Evolutionary conservation across 37 sponge, comb jelly and placozoan species (phyloP).

Genomic region (Hormiphora californensis): DNA sequence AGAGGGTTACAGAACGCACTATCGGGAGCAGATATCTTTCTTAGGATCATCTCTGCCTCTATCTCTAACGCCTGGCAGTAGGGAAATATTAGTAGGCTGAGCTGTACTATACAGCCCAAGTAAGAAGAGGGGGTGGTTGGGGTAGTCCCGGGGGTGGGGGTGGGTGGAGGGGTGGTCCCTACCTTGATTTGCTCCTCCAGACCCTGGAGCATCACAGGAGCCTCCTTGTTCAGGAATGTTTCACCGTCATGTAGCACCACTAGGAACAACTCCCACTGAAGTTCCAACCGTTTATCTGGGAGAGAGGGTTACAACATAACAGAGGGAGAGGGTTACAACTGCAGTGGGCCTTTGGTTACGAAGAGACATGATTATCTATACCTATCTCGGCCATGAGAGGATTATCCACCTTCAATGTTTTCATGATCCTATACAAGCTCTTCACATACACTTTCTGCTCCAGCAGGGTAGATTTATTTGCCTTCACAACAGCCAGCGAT

Average conservation of each 20-base stretch:
- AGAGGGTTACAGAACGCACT: slow-evolving; percentile 1
- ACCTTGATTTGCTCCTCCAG: slow-evolving; percentile 51
- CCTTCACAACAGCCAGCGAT: slow-evolving; percentile 18
- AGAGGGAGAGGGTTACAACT: background rate
- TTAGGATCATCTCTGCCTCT: slow-evolving; percentile 32
- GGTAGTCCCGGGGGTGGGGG: background rate
- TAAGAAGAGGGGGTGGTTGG: background rate
- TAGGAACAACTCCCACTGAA: slow-evolving; percentile 50
- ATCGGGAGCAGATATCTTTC: slow-evolving; percentile 19
- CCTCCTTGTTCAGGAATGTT: slow-evolving; percentile 48
- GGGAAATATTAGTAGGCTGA: no score
- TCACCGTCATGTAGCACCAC: slow-evolving; percentile 49
- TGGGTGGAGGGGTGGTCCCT: background rate
- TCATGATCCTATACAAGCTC: background rate
- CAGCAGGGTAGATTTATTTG: background rate
- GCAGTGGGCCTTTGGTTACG: background rate
- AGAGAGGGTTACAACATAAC: background rate
- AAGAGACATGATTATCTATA: background rate
- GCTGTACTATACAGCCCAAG: no score
- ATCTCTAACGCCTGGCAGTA: slow-evolving; percentile 43
- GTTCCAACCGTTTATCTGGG: slow-evolving; percentile 32
- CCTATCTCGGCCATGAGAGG: slow-evolving; percentile 53
- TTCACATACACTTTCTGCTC: slow-evolving; percentile 33
- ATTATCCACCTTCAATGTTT: slow-evolving; percentile 6
- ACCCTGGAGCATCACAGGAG: slow-evolving; percentile 38